These are phyloP conservation scores for Apogon talboti DNA, from an alignment of 2,797 vertebrate genomes.

Conservation along the genomic window DNA sequence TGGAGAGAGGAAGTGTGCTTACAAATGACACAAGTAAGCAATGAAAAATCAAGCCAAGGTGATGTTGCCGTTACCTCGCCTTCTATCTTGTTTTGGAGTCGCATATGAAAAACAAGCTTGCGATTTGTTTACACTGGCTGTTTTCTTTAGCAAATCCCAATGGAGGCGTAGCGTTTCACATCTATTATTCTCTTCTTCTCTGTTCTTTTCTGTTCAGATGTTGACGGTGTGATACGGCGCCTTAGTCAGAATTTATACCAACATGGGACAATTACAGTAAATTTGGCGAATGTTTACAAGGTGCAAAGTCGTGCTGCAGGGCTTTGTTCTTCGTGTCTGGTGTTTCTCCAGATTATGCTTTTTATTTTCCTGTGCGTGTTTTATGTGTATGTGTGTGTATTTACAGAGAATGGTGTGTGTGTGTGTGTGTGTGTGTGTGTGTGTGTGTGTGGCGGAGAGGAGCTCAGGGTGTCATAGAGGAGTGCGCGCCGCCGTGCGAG, in stretches of 20 bases:
- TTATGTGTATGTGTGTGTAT: conserved; percentile 67
- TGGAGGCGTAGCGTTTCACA: conserved; percentile 59
- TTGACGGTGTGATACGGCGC: conserved; percentile 73
- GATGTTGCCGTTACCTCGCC: conserved; percentile 56
- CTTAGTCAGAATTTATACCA: conserved; percentile 84
- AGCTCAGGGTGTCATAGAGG: conserved; percentile 75
- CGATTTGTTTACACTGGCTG: conserved; percentile 35
- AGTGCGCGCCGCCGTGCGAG: conserved; percentile 64
- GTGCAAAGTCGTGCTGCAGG: conserved; percentile 86
- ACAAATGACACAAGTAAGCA: conserved; percentile 87
- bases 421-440: no score
- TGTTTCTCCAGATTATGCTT: conserved; percentile 75
- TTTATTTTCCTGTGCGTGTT: conserved; percentile 70
- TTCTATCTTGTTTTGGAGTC: conserved; percentile 39
- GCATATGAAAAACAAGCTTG: conserved; percentile 37
- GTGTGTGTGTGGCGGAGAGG: conserved; percentile 57
- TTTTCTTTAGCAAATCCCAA: conserved; percentile 75
- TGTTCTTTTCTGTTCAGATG: conserved; percentile 76
- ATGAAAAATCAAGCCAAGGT: conserved; percentile 66
- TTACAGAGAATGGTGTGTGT: conserved; percentile 59
- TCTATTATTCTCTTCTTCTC: conserved; percentile 75
- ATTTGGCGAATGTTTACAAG: conserved; percentile 86
- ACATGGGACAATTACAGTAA: conserved; percentile 86
- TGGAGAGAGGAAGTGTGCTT: conserved; percentile 73
- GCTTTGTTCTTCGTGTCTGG: conserved; percentile 85